Conservation (phyloP, 2,113 vertebrate genomes). For the Hippopotamus amphibius region DNA sequence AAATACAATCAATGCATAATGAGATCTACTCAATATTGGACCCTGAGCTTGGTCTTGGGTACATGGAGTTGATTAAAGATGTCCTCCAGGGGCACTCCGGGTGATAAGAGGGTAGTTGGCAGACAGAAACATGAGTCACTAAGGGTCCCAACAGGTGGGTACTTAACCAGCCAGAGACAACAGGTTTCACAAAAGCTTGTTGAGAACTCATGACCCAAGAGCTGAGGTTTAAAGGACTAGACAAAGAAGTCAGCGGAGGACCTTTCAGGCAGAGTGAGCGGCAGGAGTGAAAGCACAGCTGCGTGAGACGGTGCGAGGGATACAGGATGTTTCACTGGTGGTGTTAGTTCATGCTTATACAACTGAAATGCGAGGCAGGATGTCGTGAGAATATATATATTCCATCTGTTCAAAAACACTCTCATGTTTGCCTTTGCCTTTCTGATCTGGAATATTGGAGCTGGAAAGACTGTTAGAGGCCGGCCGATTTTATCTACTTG, state of each 20-base stretch:
- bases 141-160: not conserved
- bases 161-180: not conserved
- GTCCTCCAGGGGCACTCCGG: not conserved
- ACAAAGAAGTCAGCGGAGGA: rapidly evolving
- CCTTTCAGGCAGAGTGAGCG: not conserved
- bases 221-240: not conserved
- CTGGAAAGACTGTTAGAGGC: not conserved
- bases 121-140: not conserved
- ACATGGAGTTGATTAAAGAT: not conserved
- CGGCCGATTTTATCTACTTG: not conserved
- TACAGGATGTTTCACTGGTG: rapidly evolving
- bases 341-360: rapidly evolving
- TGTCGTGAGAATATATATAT: not conserved
- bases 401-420: not conserved
- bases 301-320: rapidly evolving
- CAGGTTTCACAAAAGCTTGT: not conserved
- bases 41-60: not conserved
- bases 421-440: not conserved
- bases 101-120: not conserved
- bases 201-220: not conserved
- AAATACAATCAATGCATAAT: not conserved
- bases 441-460: not conserved
- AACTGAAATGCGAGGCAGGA: not conserved
- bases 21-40: not conserved
- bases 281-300: rapidly evolving